Conservation (phyloP, 2,113 vertebrate species). For the Lycaon pictus region DNA sequence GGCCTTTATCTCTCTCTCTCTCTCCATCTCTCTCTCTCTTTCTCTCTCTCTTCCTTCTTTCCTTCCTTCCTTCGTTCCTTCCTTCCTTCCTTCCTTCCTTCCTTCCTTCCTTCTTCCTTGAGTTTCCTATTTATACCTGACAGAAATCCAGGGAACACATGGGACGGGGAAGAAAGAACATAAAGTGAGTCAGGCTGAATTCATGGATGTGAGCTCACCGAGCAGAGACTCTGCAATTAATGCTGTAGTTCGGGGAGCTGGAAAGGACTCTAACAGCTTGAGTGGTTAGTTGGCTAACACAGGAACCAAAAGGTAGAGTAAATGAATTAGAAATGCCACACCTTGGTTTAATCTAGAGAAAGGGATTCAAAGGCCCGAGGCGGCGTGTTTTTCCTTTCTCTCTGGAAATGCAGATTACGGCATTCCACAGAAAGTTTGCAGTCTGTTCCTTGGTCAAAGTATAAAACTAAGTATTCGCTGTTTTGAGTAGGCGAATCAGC, state of each 20-base stretch:
- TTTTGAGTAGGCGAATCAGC: background rate
- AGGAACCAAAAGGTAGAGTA: accelerated
- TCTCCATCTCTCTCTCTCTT: background rate
- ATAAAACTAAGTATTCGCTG: accelerated
- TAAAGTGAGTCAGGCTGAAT: accelerated
- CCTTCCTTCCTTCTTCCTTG: background rate
- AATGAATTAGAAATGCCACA: accelerated
- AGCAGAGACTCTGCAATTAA: background rate
- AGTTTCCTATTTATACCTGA: background rate
- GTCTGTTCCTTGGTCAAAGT: background rate
- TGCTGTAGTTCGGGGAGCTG: accelerated
- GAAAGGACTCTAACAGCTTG: background rate
- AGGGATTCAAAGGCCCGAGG: background rate
- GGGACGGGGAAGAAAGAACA: background rate
- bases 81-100: no score
- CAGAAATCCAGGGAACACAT: background rate
- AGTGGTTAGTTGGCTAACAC: accelerated
- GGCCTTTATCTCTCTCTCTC: background rate
- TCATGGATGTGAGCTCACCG: background rate
- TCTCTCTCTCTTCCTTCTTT: background rate
- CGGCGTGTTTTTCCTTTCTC: no score
- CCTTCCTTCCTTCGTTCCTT: no score
- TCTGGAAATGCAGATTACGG: accelerated
- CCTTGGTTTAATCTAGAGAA: background rate
- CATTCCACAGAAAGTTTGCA: accelerated